Conservation (phyloP, 2,113 vertebrate species). For the Otolemur garnettii region DNA sequence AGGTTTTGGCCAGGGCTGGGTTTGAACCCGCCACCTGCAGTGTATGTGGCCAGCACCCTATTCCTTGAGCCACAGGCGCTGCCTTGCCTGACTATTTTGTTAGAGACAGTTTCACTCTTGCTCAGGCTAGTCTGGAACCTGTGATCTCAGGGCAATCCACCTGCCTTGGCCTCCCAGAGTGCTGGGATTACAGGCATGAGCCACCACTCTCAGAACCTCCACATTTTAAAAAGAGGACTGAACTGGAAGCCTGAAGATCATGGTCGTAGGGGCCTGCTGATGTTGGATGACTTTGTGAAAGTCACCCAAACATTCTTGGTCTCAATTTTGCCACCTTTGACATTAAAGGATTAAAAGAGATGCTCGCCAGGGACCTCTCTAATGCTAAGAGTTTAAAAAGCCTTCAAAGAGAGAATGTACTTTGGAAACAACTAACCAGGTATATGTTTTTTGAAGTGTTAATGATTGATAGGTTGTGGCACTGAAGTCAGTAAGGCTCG, state of each 20-base stretch:
- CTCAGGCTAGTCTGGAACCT: too few species aligned
- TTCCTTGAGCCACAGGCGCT: too few species aligned
- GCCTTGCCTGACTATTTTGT: too few species aligned
- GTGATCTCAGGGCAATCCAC: too few species aligned
- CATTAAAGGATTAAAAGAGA: constrained; percentile 36
- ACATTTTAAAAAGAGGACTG: neutral
- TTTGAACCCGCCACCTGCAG: too few species aligned
- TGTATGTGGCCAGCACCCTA: too few species aligned
- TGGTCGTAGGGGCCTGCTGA: neutral
- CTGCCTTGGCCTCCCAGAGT: too few species aligned
- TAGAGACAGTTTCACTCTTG: too few species aligned
- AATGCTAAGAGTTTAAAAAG: constrained; percentile 6
- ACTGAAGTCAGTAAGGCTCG: constrained; percentile 74
- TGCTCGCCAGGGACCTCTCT: neutral
- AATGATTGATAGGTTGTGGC: constrained; percentile 75
- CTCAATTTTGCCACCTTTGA: constrained; percentile 12
- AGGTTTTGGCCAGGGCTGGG: too few species aligned
- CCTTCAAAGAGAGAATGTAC: neutral
- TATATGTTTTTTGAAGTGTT: constrained; percentile 77
- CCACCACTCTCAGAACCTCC: too few species aligned
- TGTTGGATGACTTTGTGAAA: neutral
- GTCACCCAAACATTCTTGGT: neutral
- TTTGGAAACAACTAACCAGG: constrained; percentile 59
- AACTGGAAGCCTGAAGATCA: neutral
- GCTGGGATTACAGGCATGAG: too few species aligned